Evolutionary conservation across 1,140 invertebrate species (phyloP), one percentile per base, ranked within the genome.

Genomic region (Venustaconcha ellipsiformis): DNA sequence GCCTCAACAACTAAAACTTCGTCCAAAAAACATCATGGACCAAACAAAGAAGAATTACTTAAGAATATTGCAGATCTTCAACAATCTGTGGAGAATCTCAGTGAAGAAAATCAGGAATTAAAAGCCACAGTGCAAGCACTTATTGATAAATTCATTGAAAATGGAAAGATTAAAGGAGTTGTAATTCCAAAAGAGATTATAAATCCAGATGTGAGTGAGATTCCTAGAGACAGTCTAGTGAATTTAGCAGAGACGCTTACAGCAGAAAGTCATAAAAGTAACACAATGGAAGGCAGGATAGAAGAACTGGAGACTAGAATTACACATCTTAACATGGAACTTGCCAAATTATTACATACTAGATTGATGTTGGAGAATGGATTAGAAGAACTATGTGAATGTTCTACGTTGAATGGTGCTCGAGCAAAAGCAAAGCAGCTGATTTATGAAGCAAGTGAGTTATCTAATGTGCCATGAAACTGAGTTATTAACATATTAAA

Each of bases 261-360:
- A 74, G 70, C 80, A 76, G 72, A 80, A 80, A 73, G 70, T 59
- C 66, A 20, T 37, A 69, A 80, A 76, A 60, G 81, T 77, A 55
- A 80, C 56, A 71, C 76, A 66, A 72, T 78, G 70, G 87, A 82
- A 48, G 71, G 74, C 12, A 72, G 86, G 59, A 68, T 89, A 60
- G 87, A 88, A 66, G 87, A 89, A 60, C 65, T 89, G 26, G 87
- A 89, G 70, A 88, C 87, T 26, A 76, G 87, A 72, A 80, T 87
- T 18, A 88, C 88, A 60, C 80, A 84, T 65, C 60, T 87, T 67
- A 87, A 78, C 64, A 79, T 76, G 70, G 86, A 89, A 72, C 69
- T 88, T 20, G 85, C 84, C 2, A 87, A 86, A 72, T 71, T 88
- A 71, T 56, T 87, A 59, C 74, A 80, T 64, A 67, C 82, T 60